phyloP scores from a whole-genome alignment of 2,888 invertebrate genomes.

The Caenorhabditis zanzibari region DNA sequence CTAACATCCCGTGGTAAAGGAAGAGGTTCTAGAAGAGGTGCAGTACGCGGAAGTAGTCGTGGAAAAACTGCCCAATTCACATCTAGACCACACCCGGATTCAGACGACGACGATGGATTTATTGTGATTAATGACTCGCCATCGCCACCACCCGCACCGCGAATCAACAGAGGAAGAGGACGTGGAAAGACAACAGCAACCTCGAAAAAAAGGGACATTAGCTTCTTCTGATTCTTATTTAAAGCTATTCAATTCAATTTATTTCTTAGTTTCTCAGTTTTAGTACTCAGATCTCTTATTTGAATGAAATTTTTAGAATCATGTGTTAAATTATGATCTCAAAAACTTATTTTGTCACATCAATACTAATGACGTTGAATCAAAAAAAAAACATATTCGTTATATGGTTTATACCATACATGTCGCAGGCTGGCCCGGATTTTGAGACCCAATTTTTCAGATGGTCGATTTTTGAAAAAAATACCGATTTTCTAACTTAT shows the following conservation, averaged over 20 bases:
- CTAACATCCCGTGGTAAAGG: constrained; percentile 34
- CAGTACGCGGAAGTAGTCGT: constrained; percentile 24
- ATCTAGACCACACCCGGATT: not conserved
- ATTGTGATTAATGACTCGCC: constrained; percentile 29
- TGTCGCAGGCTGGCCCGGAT: too few species aligned
- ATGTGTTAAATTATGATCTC: not conserved
- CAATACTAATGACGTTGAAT: too few species aligned
- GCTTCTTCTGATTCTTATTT: constrained; percentile 22
- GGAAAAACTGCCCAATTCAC: not conserved
- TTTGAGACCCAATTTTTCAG: too few species aligned
- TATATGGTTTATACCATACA: too few species aligned
- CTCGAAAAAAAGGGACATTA: constrained; percentile 27
- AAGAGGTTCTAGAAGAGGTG: constrained; percentile 26
- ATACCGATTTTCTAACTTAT: too few species aligned
- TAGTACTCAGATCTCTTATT: not conserved
- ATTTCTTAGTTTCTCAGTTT: not conserved
- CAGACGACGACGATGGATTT: constrained; percentile 36
- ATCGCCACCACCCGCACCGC: constrained; percentile 33
- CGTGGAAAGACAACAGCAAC: constrained; percentile 7
- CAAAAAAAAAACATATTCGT: too few species aligned
- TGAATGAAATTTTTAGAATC: not conserved
- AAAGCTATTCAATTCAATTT: not conserved
- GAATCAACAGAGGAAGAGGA: constrained; percentile 14
- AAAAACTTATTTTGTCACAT: constrained; percentile 1
- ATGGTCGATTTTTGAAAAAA: too few species aligned